Percentiles rank a stretch among this genome's conserved stretches.
Conservation (phyloP, 1,140 invertebrate species). For the Coboldia fuscipes region DNA sequence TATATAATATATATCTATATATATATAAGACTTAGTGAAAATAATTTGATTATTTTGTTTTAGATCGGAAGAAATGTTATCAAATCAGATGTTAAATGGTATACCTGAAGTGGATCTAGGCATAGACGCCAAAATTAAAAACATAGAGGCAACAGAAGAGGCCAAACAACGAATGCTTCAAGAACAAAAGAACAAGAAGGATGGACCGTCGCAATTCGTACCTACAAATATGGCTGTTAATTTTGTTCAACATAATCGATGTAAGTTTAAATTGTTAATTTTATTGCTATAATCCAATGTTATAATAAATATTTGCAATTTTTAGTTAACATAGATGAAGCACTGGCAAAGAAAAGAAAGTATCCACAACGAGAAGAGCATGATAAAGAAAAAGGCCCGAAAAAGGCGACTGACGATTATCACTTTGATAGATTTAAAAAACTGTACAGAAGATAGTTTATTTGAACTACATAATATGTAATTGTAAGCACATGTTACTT, state of each 20-base stretch:
- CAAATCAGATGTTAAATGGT: constrained; percentile 98
- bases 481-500: neutral
- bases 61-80: constrained; percentile 92
- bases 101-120: constrained; percentile 99
- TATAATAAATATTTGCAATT: constrained; percentile 6
- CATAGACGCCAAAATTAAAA: constrained; percentile 92
- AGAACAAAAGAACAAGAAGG: constrained; percentile 76
- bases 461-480: neutral
- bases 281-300: neutral
- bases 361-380: constrained; percentile 26
- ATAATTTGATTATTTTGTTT: neutral
- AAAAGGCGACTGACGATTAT: constrained; percentile 87
- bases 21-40: too few relatives aligned
- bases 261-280: constrained; percentile 24
- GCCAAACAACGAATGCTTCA: constrained; percentile 80
- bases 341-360: constrained; percentile 32
- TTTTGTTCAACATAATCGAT: constrained; percentile 91
- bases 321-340: constrained; percentile 63
- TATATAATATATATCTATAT: too few relatives aligned
- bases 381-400: constrained; percentile 27
- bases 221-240: constrained; percentile 96
- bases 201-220: constrained; percentile 89
- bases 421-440: constrained; percentile 94
- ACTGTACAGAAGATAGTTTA: constrained; percentile 76
- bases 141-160: constrained; percentile 95